Evolutionary conservation across 64 coral and sea anemone genomes (phyloP).

Genomic region (Astreopora myriophthalma): DNA sequence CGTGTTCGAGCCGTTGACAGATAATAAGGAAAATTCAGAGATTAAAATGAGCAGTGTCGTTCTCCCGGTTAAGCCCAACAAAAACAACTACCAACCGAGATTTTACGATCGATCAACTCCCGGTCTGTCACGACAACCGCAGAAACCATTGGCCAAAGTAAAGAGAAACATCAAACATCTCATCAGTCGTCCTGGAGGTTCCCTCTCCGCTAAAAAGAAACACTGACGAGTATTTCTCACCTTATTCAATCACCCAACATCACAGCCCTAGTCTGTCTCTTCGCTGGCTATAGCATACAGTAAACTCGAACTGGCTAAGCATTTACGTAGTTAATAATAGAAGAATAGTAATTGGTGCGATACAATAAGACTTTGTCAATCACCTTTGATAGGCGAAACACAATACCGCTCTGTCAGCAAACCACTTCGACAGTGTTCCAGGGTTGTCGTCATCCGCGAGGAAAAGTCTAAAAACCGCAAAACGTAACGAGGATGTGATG

Average conservation of each 20-base stretch:
- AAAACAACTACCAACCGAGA: not conserved
- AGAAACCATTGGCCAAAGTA: not conserved
- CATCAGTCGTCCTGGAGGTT: not conserved
- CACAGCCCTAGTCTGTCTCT: not conserved
- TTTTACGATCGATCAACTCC: not conserved
- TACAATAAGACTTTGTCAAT: constrained; percentile 18
- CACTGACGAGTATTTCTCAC: constrained; percentile 15
- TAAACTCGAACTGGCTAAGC: not conserved
- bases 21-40: constrained; percentile 13
- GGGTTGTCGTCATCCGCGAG: not conserved
- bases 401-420: constrained; percentile 18
- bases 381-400: constrained; percentile 13
- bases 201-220: not conserved
- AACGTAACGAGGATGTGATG: not conserved
- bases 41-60: not conserved
- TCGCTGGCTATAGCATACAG: not conserved
- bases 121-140: not conserved
- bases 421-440: not conserved
- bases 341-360: constrained; percentile 13
- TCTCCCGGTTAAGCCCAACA: not conserved
- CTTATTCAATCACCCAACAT: constrained; percentile 19
- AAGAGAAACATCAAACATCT: not conserved
- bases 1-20: constrained; percentile 32
- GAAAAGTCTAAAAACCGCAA: not conserved
- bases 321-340: constrained; percentile 16